Evolutionary conservation across 2,113 vertebrate genomes (phyloP), one percentile per base, ranked within the genome.

Genomic region (Rutilus rutilus): DNA sequence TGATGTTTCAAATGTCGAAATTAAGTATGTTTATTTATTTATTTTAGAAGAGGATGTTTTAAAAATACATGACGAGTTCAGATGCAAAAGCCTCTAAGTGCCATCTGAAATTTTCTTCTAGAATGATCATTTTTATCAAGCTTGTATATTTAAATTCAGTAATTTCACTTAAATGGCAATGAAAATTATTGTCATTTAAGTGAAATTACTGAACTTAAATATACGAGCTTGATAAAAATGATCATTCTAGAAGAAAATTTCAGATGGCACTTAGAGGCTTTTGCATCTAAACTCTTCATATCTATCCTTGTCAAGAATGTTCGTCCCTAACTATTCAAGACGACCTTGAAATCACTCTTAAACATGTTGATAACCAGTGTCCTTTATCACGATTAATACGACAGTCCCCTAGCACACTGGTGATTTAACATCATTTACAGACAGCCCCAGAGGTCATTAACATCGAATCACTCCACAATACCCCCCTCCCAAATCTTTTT

Each of bases 341-440:
- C 19, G 30, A 67, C 45, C 79, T 52, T 82, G 42, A 82, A 82
- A 82, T 67, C 62, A 23, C 60, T 82, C 79, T 67, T 82, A 82
- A 67, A 52, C 45, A 50, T 82, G 42, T 67, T 82, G 45, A 82
- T 82, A 82, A 82, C 79, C 45, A 82, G 79, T 52, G 45, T 82
- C 79, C 79, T 82, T 64, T 50, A 82, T 82, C 62, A 82, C 11
- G 1, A 82, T 67, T 82, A 67, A 67, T 67, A 33, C 10, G 62
- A 67, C 45, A 67, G 42, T 82, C 42, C 64, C 21, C 74, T 23
- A 85, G 60, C 62, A 54, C 27, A 78, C 45, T 52, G 64, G 45
- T 42, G 27, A 85, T 85, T 78, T 67, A 78, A 52, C 84, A 36
- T 85, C 4, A 27, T 52, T 67, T 57, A 4, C 45, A 67, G 60